phyloP scores from a whole-genome alignment of 2,797 vertebrate species.

The Schizopygopsis malacanthus region DNA sequence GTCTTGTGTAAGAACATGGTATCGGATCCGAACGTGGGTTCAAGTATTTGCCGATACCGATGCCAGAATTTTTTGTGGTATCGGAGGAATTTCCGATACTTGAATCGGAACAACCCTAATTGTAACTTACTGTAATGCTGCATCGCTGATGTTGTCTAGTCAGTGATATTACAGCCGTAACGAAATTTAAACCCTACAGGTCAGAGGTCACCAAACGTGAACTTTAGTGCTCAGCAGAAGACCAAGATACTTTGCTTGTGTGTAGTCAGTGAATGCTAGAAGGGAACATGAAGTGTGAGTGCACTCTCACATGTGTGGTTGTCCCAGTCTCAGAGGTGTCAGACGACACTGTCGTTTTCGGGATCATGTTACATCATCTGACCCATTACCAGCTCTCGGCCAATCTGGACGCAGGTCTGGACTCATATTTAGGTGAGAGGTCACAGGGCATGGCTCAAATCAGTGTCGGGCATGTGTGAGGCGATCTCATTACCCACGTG shows the following conservation, averaged over 20 bases:
- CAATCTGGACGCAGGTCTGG: not conserved
- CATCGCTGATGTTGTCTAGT: not conserved
- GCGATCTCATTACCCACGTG: not conserved
- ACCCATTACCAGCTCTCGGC: not conserved
- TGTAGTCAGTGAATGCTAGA: not conserved
- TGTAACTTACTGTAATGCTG: not conserved
- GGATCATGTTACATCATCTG: conserved; percentile 30
- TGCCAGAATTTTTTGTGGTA: no score
- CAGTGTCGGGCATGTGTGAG: not conserved
- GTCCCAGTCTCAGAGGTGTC: not conserved
- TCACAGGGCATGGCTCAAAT: conserved; percentile 21
- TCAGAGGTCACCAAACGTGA: not conserved
- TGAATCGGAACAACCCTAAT: no score
- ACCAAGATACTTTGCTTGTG: not conserved
- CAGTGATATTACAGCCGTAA: no score
- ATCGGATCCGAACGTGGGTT: no score
- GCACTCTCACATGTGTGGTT: not conserved
- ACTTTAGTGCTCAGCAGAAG: not conserved
- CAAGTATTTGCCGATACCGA: no score
- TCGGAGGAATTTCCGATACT: no score
- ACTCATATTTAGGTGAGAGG: conserved; percentile 31
- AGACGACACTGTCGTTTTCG: not conserved
- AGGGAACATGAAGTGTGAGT: not conserved
- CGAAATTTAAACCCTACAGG: not conserved
- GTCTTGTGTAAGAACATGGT: no score